These are phyloP conservation scores for Oryzias javanicus DNA, from an alignment of 2,113 vertebrate species.

Conservation along the genomic window DNA sequence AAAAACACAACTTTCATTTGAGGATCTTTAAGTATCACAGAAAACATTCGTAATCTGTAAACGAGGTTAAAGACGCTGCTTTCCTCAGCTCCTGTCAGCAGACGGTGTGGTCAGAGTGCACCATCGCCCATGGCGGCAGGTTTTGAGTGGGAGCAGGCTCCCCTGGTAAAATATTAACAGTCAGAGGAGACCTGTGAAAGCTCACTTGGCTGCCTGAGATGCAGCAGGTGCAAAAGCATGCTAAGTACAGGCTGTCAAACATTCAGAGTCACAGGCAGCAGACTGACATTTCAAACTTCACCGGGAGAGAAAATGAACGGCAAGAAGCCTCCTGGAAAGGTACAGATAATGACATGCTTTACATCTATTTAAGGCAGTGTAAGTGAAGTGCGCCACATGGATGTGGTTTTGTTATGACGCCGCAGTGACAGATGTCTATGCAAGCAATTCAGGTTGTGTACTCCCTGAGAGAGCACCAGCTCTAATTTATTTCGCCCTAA, in stretches of 20 bases:
- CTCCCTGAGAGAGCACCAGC: too few relatives aligned
- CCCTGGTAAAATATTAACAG: slow-evolving; percentile 8
- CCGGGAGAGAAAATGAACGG: not conserved
- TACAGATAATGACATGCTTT: slow-evolving; percentile 1
- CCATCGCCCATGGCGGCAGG: not conserved
- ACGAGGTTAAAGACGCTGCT: not conserved
- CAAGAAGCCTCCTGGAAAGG: not conserved
- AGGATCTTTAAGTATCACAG: too few relatives aligned
- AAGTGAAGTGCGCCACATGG: not conserved
- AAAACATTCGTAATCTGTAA: not conserved
- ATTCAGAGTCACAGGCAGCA: slow-evolving; percentile 1
- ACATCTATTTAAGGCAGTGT: not conserved
- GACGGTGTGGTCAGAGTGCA: not conserved
- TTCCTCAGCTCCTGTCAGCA: not conserved
- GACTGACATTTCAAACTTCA: slow-evolving; percentile 12
- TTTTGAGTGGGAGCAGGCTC: not conserved
- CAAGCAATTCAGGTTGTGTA: too few relatives aligned
- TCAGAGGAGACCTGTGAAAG: not conserved
- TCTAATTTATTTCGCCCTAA: too few relatives aligned
- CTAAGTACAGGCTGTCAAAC: slow-evolving; percentile 22
- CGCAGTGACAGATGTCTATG: not conserved
- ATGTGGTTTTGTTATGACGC: slow-evolving; percentile 2
- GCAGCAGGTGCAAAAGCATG: slow-evolving; percentile 15
- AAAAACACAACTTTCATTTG: too few relatives aligned
- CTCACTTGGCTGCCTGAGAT: not conserved